These are phyloP conservation scores for Volucella inflata DNA, from an alignment of 2,888 invertebrate genomes.

Conservation along the genomic window DNA sequence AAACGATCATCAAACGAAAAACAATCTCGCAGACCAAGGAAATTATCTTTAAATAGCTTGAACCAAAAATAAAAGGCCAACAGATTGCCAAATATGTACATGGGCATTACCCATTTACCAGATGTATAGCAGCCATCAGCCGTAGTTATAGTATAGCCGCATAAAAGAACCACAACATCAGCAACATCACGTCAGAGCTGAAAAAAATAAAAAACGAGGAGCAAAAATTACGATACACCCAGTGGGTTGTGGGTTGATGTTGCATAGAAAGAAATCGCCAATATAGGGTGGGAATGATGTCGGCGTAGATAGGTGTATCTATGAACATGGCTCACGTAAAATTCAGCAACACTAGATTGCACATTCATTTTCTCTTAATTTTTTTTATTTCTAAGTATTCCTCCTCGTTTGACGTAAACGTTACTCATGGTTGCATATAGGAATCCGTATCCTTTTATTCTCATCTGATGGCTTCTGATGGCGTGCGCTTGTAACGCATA, in stretches of 20 bases:
- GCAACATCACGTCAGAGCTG: conserved; percentile 13
- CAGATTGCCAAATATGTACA: conserved; percentile 70
- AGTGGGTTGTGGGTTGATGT: conserved; percentile 21
- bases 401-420: conserved; percentile 34
- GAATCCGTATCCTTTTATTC: conserved; percentile 12
- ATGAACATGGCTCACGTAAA: conserved; percentile 10
- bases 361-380: conserved; percentile 9
- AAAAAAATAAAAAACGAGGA: neutral
- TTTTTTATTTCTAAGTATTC: no score
- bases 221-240: conserved; percentile 10
- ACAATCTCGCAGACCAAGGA: conserved; percentile 13
- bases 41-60: conserved; percentile 49
- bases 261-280: conserved; percentile 3
- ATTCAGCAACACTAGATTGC: conserved; percentile 47
- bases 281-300: conserved; percentile 11
- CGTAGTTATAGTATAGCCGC: neutral
- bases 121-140: neutral
- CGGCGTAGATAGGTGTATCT: neutral
- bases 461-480: neutral
- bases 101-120: neutral
- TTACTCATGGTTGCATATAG: conserved; percentile 13
- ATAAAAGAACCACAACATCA: conserved; percentile 10
- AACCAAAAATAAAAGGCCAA: conserved; percentile 59
- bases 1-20: conserved; percentile 2
- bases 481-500: conserved; percentile 24